Evolutionary conservation across 2,113 vertebrate genomes (phyloP), one percentile per base, ranked within the genome.

Genomic region (Trinectes maculatus): DNA sequence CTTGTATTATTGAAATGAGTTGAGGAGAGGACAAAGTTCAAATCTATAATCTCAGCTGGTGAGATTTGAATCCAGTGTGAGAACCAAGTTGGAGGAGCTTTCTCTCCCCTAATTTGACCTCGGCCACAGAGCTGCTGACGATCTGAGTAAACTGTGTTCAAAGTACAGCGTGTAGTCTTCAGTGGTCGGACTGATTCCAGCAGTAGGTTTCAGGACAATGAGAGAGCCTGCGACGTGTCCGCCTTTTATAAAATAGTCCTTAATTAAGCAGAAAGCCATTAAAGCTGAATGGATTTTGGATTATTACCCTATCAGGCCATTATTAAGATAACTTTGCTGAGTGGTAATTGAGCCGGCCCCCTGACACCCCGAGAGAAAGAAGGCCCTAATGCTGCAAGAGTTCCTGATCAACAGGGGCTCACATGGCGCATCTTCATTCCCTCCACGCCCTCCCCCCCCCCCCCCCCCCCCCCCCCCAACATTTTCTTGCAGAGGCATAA

Each of bases 231-330:
- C 34, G 37, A 82, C 55, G 53, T 65, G 65, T 42, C 57, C 15
- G 22, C 63, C 81, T 77, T 89, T 89, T 86, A 80, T 87, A 60
- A 69, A 77, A 76, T 61, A 47, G 44, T 25, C 51, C 51, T 71
- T 91, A 90, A 93, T 91, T 89, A 86, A 87, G 86, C 80, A 73
- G 84, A 62, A 92, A 93, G 90, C 90, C 90, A 93, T 93, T 93
- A 93, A 91, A 90, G 88, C 40, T 83, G 77, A 61, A 87, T 80
- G 87, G 80, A 84, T 92, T 91, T 79, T 47, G 89, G 88, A 92
- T 93, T 91, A 91, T 88, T 79, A 80, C 68, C 85, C 87, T 90
- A 93, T 93, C 90, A 12, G 62, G 63, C 71, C 69, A 86, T 90
- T 90, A 86, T 66, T 71, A 60, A 84, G 91, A 92, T 91, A 91